Percentiles rank a stretch among this genome's conserved stretches.
Conservation (phyloP, 2,888 invertebrate genomes). For the Cheilosia pagana region DNA sequence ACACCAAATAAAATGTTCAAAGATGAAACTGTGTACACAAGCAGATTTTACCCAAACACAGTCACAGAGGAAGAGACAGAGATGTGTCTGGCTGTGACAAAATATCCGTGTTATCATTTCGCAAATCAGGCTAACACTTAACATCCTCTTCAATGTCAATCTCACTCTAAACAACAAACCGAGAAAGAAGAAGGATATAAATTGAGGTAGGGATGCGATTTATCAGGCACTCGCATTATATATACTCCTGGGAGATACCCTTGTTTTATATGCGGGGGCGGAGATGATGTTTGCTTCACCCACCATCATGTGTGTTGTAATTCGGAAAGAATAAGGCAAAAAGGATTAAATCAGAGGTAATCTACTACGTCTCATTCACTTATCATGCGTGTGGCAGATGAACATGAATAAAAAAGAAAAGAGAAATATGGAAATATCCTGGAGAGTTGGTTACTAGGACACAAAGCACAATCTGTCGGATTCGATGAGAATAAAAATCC, state of each 20-base stretch:
- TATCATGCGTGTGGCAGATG: constrained; percentile 64
- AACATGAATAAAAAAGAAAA: constrained; percentile 46
- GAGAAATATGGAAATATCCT: constrained; percentile 1
- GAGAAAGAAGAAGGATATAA: constrained; percentile 49
- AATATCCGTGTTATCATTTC: constrained; percentile 70
- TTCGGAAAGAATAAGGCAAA: constrained; percentile 66
- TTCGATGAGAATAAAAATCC: constrained; percentile 35
- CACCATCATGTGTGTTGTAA: constrained; percentile 41
- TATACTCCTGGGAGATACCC: constrained; percentile 40
- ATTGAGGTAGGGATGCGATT: constrained; percentile 53
- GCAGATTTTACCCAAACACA: constrained; percentile 10
- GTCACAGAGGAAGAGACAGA: not conserved
- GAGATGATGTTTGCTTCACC: not conserved
- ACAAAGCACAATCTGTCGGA: constrained; percentile 63
- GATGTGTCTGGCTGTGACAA: constrained; percentile 64
- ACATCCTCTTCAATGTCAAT: constrained; percentile 73
- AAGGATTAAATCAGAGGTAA: constrained; percentile 75
- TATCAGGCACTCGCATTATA: constrained; percentile 27
- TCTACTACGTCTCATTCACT: constrained; percentile 69
- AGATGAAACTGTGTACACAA: constrained; percentile 21
- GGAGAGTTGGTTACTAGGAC: constrained; percentile 63
- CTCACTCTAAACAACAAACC: constrained; percentile 71
- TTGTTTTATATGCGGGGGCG: constrained; percentile 10
- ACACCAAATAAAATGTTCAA: constrained; percentile 50
- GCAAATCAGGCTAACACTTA: constrained; percentile 73